Conservation (phyloP, 2,888 invertebrate genomes). For the Cataglyphis livida region DNA sequence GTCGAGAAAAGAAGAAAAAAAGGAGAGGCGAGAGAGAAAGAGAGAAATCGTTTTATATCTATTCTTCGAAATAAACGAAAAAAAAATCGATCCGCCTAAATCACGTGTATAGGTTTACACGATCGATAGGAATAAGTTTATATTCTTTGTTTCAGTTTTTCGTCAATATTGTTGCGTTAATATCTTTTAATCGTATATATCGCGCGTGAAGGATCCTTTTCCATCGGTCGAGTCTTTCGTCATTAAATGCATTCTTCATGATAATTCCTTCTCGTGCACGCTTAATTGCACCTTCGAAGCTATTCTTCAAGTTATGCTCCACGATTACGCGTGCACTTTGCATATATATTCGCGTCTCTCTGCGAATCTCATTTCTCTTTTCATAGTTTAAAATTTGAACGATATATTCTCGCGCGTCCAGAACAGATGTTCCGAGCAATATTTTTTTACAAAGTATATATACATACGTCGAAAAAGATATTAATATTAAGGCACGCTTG, state of each 20-base stretch:
- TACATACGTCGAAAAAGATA: constrained; percentile 40
- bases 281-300: constrained; percentile 34
- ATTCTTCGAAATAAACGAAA: constrained; percentile 51
- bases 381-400: constrained; percentile 33
- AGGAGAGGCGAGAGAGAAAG: constrained; percentile 10
- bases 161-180: constrained; percentile 34
- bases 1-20: neutral
- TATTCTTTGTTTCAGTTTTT: constrained; percentile 51
- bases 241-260: constrained; percentile 56
- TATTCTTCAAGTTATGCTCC: neutral
- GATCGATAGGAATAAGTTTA: constrained; percentile 56
- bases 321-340: constrained; percentile 42
- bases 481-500: constrained; percentile 51
- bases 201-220: constrained; percentile 66
- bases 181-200: constrained; percentile 32
- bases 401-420: constrained; percentile 53
- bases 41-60: constrained; percentile 61
- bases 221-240: constrained; percentile 62
- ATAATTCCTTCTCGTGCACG: constrained; percentile 29
- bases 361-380: constrained; percentile 46
- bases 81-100: constrained; percentile 44
- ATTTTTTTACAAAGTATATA: constrained; percentile 51
- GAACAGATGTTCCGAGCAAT: constrained; percentile 49
- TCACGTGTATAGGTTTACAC: constrained; percentile 50
- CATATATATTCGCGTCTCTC: constrained; percentile 17